Conservation (phyloP, 2,797 vertebrate species). For the Lutjanus campechanus region DNA sequence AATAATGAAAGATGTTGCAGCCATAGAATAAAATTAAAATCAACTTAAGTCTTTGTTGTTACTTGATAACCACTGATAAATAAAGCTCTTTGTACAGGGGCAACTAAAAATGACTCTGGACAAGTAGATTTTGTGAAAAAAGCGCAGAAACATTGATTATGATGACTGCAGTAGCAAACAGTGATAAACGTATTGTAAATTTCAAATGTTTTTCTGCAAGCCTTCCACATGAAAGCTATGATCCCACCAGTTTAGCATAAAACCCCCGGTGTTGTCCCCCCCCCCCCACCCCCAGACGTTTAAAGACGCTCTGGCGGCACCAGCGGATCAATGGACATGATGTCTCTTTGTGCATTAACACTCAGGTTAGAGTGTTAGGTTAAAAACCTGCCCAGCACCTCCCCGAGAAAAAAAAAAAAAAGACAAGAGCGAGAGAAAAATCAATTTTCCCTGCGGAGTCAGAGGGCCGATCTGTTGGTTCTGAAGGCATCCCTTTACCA, state of each 20-base stretch:
- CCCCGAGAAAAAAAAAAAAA: constrained; percentile 45
- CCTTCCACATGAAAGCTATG: constrained; percentile 27
- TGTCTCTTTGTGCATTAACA: constrained; percentile 94
- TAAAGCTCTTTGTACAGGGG: no score
- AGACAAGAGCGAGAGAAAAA: constrained; percentile 81
- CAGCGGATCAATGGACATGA: constrained; percentile 95
- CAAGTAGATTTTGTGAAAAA: no score
- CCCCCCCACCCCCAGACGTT: constrained; percentile 67
- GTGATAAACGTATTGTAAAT: constrained; percentile 29
- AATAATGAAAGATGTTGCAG: no score
- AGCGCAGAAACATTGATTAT: not conserved
- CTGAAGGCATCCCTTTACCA: constrained; percentile 88
- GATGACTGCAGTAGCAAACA: not conserved
- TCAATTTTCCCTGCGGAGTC: constrained; percentile 92
- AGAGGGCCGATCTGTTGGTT: constrained; percentile 84
- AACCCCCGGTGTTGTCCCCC: constrained; percentile 32
- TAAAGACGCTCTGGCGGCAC: constrained; percentile 78
- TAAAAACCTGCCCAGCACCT: constrained; percentile 94
- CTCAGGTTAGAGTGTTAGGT: constrained; percentile 96
- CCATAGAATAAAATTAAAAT: no score
- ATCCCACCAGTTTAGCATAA: constrained; percentile 54
- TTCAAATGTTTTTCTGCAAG: constrained; percentile 34
- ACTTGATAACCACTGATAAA: no score
- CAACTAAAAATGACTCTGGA: no score
- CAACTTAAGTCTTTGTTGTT: no score